Conservation (phyloP, 2,113 vertebrate genomes). For the Leptosomus discolor region DNA sequence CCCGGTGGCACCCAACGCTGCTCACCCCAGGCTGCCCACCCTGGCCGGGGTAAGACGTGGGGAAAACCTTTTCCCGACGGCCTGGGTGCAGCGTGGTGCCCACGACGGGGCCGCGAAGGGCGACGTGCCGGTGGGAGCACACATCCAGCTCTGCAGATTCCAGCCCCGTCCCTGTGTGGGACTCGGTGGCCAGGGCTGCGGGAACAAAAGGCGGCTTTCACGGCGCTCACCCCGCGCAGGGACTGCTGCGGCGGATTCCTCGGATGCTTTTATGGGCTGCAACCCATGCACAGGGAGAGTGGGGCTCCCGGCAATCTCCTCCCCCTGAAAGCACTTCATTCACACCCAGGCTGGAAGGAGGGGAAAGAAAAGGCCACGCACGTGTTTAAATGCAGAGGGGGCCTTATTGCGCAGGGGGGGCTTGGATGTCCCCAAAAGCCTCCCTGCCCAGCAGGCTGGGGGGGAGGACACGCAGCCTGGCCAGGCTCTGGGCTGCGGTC, state of each 20-base stretch:
- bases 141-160: not conserved
- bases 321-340: conserved; percentile 35
- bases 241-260: not conserved
- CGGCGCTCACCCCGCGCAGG: not conserved
- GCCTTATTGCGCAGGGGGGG: not conserved
- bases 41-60: accelerated
- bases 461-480: not conserved
- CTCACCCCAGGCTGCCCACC: not conserved
- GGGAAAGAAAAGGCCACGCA: not conserved
- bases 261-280: conserved; percentile 10
- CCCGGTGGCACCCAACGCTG: accelerated
- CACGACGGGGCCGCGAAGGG: not conserved
- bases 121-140: not conserved
- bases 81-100: not conserved
- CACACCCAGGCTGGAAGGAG: not conserved
- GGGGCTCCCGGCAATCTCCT: not conserved
- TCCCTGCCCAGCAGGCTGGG: not conserved
- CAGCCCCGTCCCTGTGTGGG: not conserved
- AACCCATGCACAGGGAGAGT: not conserved
- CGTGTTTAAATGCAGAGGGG: not conserved
- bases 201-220: conserved; percentile 41
- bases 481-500: not conserved
- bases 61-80: not conserved
- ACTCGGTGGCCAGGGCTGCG: not conserved
- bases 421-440: not conserved